Conservation (phyloP, 2,113 vertebrate species). For the Limanda limanda region DNA sequence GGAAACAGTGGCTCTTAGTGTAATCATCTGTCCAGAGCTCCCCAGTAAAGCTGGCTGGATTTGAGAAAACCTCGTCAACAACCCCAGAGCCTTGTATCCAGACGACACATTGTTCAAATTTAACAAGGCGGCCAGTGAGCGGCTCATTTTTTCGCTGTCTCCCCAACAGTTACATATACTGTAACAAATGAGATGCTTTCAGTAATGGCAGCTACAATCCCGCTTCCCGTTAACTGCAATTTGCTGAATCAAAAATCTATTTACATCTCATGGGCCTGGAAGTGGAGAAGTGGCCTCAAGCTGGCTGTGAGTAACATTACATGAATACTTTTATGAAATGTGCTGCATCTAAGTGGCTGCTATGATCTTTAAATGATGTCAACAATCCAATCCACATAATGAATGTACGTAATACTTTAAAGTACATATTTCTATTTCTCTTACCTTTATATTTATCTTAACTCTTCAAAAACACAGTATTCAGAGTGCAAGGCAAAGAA, state of each 20-base stretch:
- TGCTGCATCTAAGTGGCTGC: neutral
- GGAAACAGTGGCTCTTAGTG: conserved; percentile 61
- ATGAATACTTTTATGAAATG: neutral
- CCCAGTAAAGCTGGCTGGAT: conserved; percentile 43
- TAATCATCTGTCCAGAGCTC: conserved; percentile 56
- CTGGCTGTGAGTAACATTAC: neutral
- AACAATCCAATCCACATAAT: too few relatives aligned
- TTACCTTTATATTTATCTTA: too few relatives aligned
- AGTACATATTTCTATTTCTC: too few relatives aligned
- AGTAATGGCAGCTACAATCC: neutral
- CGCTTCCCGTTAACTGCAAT: neutral
- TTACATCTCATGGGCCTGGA: neutral
- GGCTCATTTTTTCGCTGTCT: neutral
- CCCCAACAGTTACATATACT: neutral
- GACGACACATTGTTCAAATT: conserved; percentile 31
- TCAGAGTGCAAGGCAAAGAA: too few relatives aligned
- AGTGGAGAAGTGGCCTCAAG: neutral
- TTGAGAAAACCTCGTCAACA: conserved; percentile 49
- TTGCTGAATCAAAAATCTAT: conserved; percentile 9
- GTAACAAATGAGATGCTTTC: conserved; percentile 17
- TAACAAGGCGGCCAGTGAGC: conserved; percentile 26
- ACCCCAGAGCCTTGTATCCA: conserved; percentile 10
- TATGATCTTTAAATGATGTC: neutral
- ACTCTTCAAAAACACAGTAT: too few relatives aligned
- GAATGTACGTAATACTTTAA: too few relatives aligned